These are phyloP conservation scores for Drosophila pruinosa DNA, from an alignment of 1,140 invertebrate genomes.

Conservation along the genomic window DNA sequence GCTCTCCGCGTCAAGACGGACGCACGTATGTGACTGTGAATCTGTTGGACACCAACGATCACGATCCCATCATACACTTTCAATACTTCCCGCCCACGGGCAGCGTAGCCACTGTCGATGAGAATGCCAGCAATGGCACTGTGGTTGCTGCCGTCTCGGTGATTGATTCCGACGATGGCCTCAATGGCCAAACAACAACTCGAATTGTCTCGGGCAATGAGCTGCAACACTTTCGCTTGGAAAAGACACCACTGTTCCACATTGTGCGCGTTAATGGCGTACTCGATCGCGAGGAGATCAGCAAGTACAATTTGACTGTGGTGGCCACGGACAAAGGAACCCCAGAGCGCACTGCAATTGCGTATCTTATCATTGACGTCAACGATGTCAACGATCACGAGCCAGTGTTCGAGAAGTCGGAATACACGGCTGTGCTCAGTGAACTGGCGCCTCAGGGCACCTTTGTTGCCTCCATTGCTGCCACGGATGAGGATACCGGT, in stretches of 20 bases:
- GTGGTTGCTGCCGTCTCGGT: constrained; percentile 97
- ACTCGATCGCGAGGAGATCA: constrained; percentile 95
- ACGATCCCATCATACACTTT: constrained; percentile 96
- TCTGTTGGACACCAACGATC: constrained; percentile 96
- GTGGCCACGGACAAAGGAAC: constrained; percentile 94
- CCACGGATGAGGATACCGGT: constrained; percentile 95
- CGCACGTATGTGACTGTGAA: constrained; percentile 97
- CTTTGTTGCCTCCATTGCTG: constrained; percentile 93
- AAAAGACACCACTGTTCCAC: constrained; percentile 92
- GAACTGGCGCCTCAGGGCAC: constrained; percentile 94
- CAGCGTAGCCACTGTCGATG: constrained; percentile 94
- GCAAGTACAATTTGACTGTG: constrained; percentile 95
- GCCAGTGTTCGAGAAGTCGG: constrained; percentile 96
- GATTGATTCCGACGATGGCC: constrained; percentile 94
- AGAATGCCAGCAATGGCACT: constrained; percentile 94
- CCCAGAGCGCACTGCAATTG: constrained; percentile 91
- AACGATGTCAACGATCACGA: constrained; percentile 98
- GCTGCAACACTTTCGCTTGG: constrained; percentile 93
- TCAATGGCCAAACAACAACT: constrained; percentile 93
- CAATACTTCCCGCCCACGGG: constrained; percentile 93
- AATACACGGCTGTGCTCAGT: constrained; percentile 93
- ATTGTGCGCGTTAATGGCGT: constrained; percentile 96
- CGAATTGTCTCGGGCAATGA: constrained; percentile 95
- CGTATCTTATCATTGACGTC: constrained; percentile 94
- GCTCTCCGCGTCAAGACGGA: constrained; percentile 93